Conservation (phyloP, 53 echinoderm and acorn worm genomes). For the Echinarachnius parma region DNA sequence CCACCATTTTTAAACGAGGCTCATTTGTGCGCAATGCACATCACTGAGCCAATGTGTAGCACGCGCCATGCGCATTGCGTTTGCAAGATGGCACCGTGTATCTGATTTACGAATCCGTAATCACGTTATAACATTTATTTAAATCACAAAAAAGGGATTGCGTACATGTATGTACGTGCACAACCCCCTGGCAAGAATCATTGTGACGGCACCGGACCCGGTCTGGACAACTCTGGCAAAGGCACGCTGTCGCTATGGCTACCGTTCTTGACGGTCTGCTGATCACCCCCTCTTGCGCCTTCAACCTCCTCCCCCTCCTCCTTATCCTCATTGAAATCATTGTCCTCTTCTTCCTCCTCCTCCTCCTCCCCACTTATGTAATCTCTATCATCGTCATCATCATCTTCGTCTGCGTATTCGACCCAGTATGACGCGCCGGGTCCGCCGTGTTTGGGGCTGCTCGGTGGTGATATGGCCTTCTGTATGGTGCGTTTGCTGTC, state of each 20-base stretch:
- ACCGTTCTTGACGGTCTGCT: constrained; percentile 7
- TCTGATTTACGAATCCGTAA: too few relatives aligned
- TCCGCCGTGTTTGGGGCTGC: constrained; percentile 56
- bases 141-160: too few relatives aligned
- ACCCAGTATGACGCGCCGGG: constrained; percentile 17
- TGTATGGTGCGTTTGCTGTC: constrained; percentile 68
- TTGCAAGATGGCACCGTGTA: too few relatives aligned
- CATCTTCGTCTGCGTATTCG: constrained; percentile 7
- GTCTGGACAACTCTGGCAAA: not conserved
- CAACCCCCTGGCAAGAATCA: not conserved
- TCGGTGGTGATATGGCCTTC: constrained; percentile 81
- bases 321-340: constrained; percentile 22
- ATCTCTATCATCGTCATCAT: not conserved
- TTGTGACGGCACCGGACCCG: not conserved
- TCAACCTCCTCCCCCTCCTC: constrained; percentile 3
- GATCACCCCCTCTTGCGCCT: not conserved
- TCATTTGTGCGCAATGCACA: too few relatives aligned
- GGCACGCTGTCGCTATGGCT: not conserved
- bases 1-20: too few relatives aligned
- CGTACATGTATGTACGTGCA: too few relatives aligned
- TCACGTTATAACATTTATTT: too few relatives aligned
- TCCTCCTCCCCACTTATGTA: not conserved
- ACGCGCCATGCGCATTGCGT: too few relatives aligned
- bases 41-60: too few relatives aligned
- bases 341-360: constrained; percentile 9